These are phyloP conservation scores for Pavo muticus DNA, from an alignment of 2,113 vertebrate genomes.

Conservation along the genomic window DNA sequence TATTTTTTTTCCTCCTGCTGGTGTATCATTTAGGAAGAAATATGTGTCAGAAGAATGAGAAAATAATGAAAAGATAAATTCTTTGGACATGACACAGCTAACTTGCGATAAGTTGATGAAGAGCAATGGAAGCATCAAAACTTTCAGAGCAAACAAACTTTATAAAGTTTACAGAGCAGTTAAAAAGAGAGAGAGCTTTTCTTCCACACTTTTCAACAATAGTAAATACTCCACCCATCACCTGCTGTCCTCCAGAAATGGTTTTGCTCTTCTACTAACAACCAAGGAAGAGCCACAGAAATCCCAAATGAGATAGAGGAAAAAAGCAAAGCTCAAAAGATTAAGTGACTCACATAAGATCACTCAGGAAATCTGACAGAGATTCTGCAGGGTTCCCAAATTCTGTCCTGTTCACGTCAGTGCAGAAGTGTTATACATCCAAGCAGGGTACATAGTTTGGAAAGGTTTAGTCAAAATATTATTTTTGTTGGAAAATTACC, in stretches of 20 bases:
- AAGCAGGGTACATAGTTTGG: background rate
- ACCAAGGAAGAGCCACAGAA: background rate
- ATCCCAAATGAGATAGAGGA: background rate
- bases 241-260: background rate
- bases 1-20: slow-evolving; percentile 34
- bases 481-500: background rate
- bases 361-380: background rate
- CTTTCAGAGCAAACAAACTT: background rate
- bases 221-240: background rate
- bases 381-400: background rate
- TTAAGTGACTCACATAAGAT: slow-evolving; percentile 12
- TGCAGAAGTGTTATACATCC: background rate
- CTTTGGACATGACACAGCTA: slow-evolving; percentile 22
- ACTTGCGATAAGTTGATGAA: slow-evolving; percentile 34
- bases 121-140: background rate
- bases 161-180: background rate
- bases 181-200: background rate
- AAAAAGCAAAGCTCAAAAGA: background rate
- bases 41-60: slow-evolving; percentile 12
- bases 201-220: background rate
- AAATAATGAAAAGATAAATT: slow-evolving; percentile 62
- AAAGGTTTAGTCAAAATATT: background rate
- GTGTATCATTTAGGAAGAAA: slow-evolving; percentile 36
- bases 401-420: background rate
- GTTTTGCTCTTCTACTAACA: background rate